These are phyloP conservation scores for Pardosa pseudoannulata DNA, from an alignment of 2,888 invertebrate species.

Conservation along the genomic window DNA sequence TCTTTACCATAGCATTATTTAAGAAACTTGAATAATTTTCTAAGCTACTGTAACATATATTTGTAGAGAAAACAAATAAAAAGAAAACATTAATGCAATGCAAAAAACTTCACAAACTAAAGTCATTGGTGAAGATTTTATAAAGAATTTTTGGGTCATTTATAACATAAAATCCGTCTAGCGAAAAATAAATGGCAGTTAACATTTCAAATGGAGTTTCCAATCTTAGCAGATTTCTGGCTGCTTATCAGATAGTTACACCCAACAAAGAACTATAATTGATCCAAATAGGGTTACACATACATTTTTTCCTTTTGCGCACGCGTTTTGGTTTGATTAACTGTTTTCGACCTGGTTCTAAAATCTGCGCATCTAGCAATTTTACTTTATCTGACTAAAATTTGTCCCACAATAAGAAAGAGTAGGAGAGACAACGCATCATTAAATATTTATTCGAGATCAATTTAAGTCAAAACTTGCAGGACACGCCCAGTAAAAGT, in stretches of 20 bases:
- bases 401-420: slow-evolving; percentile 24
- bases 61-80: too few species aligned
- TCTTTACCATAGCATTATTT: too few species aligned
- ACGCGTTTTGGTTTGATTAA: not conserved
- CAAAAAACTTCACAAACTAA: too few species aligned
- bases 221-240: not conserved
- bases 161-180: too few species aligned
- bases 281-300: not conserved
- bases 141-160: too few species aligned
- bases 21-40: too few species aligned
- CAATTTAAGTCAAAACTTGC: slow-evolving; percentile 29
- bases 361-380: not conserved
- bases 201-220: too few species aligned
- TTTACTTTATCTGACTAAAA: slow-evolving; percentile 12
- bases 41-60: too few species aligned
- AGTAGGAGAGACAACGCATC: slow-evolving; percentile 4
- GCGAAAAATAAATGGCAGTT: too few species aligned
- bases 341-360: not conserved
- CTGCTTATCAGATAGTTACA: not conserved
- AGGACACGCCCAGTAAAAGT: slow-evolving; percentile 23
- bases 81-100: too few species aligned
- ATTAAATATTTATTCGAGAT: slow-evolving; percentile 38
- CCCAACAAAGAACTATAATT: not conserved
- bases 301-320: not conserved
- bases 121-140: too few species aligned